These are phyloP conservation scores for Calephelis nemesis DNA, from an alignment of 1,140 invertebrate genomes.

Conservation along the genomic window DNA sequence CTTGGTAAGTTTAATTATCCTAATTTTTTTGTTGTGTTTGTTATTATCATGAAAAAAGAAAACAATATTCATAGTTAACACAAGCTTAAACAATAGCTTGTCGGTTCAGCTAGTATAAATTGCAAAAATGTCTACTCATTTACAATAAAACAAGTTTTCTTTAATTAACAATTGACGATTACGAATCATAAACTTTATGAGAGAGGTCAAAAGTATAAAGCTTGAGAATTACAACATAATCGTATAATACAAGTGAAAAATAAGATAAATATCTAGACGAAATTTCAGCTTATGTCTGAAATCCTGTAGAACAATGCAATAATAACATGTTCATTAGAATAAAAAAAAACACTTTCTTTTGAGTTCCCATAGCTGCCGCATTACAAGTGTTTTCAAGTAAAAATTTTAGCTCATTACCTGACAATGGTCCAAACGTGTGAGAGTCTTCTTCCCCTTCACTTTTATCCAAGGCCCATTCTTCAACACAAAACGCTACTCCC, in stretches of 20 bases:
- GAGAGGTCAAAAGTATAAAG: not conserved
- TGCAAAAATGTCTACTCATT: too few relatives aligned
- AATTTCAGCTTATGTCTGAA: not conserved
- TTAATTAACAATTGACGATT: not conserved
- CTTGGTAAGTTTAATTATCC: too few relatives aligned
- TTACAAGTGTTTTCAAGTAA: not conserved
- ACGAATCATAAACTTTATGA: not conserved
- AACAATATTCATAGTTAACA: too few relatives aligned
- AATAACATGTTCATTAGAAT: conserved; percentile 5
- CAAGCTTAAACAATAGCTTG: too few relatives aligned
- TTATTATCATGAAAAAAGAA: too few relatives aligned
- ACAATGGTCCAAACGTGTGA: conserved; percentile 79
- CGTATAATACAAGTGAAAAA: not conserved
- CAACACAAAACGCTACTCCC: conserved; percentile 94
- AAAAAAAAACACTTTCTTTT: conserved; percentile 10
- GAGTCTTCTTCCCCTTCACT: conserved; percentile 68
- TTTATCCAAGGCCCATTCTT: conserved; percentile 86
- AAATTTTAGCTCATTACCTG: conserved; percentile 60
- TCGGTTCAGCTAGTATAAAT: too few relatives aligned
- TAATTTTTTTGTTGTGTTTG: too few relatives aligned
- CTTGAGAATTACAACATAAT: not conserved
- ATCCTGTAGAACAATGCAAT: not conserved
- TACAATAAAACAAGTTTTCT: not conserved
- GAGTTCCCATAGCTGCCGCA: not conserved
- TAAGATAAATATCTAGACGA: not conserved